Evolutionary conservation across 2,888 invertebrate species (phyloP), one percentile per base, ranked within the genome.

Genomic region (Eudemis profundana): DNA sequence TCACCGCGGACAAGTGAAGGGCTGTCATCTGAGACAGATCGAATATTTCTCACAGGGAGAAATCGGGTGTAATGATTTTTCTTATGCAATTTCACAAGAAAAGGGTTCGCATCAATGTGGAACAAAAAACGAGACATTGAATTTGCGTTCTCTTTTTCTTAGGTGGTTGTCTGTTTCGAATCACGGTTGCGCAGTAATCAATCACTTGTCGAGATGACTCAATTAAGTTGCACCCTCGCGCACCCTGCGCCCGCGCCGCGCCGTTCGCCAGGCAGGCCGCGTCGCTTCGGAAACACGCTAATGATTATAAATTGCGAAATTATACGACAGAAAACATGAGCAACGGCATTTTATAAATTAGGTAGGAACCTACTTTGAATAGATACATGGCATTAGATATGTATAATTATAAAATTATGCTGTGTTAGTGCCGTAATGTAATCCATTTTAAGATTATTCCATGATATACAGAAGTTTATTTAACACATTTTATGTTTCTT

Each of bases 251-350:
- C 68, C 69, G 66, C 76, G 66, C 69, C 68, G 66, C 68, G 67
- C n/a, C 59, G 53, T 61, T 72, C 74, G 73, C 74, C 71, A 8
- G 33, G 33, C 33, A 33, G 76, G 75, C 76, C 73, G 79, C 79
- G 78, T 75, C 78, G 72, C 75, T 73, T 76, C 81, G 79, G 78
- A 85, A 86, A 84, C 86, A 85, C 83, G 69, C 75, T 89, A 87
- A 90, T 88, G 86, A 86, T 90, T 86, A 89, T 87, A 87, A 88
- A 90, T 90, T 85, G 85, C 79, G 67, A 74, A 83, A 87, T 90
- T 90, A 89, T 90, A 81, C 89, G 80, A 78, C 77, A 76, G 72
- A 83, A 79, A 82, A 69, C 69, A 77, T 73, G 75, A 63, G 75
- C 82, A 86, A 84, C 83, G 82, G 83, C 62, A 76, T 78, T 78